These are phyloP conservation scores for Penaeus indicus DNA, from an alignment of 1,140 invertebrate species.

Conservation along the genomic window DNA sequence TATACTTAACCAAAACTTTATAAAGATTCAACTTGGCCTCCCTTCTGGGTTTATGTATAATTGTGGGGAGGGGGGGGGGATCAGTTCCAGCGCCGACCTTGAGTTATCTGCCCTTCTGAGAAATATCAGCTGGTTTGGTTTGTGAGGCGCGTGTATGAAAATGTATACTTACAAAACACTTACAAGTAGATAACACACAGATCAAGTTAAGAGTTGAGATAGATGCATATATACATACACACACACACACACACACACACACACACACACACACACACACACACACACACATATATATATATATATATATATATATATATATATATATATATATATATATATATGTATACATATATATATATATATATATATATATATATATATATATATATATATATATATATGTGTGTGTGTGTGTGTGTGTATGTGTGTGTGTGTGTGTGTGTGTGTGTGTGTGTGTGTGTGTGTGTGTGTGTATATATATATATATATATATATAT, in stretches of 20 bases:
- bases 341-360: constrained; percentile 19
- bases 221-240: neutral
- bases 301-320: constrained; percentile 33
- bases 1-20: too few relatives aligned
- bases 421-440: neutral
- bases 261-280: too few relatives aligned
- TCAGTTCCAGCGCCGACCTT: too few relatives aligned
- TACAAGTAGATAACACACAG: too few relatives aligned
- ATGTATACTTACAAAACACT: too few relatives aligned
- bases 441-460: constrained; percentile 25
- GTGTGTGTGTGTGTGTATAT: constrained; percentile 11
- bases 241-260: neutral
- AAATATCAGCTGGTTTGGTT: too few relatives aligned
- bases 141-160: too few relatives aligned
- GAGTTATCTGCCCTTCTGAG: too few relatives aligned
- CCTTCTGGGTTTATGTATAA: too few relatives aligned
- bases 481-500: constrained; percentile 26
- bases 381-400: constrained; percentile 37
- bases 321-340: constrained; percentile 6
- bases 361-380: constrained; percentile 35
- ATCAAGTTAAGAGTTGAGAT: too few relatives aligned
- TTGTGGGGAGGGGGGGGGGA: too few relatives aligned
- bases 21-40: too few relatives aligned
- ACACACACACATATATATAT: constrained; percentile 11
- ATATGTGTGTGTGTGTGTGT: constrained; percentile 16